Conservation (phyloP, 2,888 invertebrate species). For the Oasisia sp. region DNA sequence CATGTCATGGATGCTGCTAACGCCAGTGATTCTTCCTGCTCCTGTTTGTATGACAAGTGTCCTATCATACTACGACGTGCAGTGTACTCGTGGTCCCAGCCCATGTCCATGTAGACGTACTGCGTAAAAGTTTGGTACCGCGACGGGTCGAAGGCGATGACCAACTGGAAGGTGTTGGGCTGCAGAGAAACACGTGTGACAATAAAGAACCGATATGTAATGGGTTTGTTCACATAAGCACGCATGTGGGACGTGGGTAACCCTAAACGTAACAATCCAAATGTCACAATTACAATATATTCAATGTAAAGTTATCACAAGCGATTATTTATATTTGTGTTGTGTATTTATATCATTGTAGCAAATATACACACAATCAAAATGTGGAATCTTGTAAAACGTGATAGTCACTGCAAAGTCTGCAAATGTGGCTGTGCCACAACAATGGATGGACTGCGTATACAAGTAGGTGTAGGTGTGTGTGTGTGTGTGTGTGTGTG, state of each 20-base stretch:
- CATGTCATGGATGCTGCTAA: background rate
- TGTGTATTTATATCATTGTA: no score
- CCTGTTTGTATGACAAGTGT: background rate
- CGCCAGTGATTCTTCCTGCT: background rate
- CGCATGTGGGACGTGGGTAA: no score
- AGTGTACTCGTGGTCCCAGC: background rate
- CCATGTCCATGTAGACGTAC: background rate
- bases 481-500: no score
- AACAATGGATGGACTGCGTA: no score
- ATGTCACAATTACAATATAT: background rate
- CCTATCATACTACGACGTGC: background rate
- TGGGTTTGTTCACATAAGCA: background rate
- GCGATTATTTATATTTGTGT: background rate
- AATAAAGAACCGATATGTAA: background rate
- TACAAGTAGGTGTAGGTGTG: no score
- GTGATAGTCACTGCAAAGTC: no score
- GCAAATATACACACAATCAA: no score
- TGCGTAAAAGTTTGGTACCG: background rate
- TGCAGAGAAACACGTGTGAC: background rate
- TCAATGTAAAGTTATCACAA: background rate
- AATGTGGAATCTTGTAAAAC: no score
- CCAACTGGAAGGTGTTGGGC: constrained; percentile 18
- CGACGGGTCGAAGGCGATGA: background rate
- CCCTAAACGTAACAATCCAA: background rate
- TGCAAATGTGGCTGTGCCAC: no score